phyloP scores from a whole-genome alignment of 1,140 invertebrate genomes.

The Eumeta japonica region DNA sequence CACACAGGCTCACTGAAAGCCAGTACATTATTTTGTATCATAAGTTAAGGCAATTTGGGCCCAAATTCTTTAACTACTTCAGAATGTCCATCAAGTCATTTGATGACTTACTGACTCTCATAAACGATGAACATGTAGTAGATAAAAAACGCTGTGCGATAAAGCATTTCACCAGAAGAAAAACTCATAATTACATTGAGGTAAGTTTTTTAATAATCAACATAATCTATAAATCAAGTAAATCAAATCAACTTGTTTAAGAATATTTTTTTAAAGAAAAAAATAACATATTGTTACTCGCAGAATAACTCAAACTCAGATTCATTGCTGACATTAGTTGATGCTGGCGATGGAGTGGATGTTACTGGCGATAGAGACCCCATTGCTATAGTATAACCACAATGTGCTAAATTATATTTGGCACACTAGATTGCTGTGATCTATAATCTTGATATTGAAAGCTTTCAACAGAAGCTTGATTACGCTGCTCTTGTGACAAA shows the following conservation, averaged over 20 bases:
- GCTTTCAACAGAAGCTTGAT: conserved; percentile 5
- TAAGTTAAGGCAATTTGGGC: conserved; percentile 7
- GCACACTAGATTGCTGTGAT: conserved; percentile 12
- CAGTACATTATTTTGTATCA: not conserved
- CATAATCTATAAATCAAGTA: no score
- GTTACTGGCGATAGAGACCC: conserved; percentile 7
- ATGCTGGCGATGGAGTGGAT: conserved; percentile 1
- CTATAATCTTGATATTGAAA: conserved; percentile 7
- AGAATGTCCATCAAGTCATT: conserved; percentile 24
- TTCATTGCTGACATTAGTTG: no score
- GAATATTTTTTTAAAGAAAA: no score
- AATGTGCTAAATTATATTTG: conserved; percentile 14
- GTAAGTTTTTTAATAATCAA: conserved; percentile 17
- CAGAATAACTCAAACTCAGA: no score
- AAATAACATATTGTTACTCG: no score
- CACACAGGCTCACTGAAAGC: not conserved
- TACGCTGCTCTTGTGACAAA: conserved; percentile 7
- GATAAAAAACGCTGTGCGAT: conserved; percentile 12
- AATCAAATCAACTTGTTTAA: not conserved
- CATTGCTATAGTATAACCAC: conserved; percentile 9
- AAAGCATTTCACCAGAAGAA: conserved; percentile 14
- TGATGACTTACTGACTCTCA: conserved; percentile 19
- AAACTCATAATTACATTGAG: conserved; percentile 22
- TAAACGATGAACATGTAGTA: conserved; percentile 15
- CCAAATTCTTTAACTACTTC: conserved; percentile 10